These are phyloP conservation scores for Martes flavigula DNA, from an alignment of 2,797 vertebrate species.

Conservation along the genomic window DNA sequence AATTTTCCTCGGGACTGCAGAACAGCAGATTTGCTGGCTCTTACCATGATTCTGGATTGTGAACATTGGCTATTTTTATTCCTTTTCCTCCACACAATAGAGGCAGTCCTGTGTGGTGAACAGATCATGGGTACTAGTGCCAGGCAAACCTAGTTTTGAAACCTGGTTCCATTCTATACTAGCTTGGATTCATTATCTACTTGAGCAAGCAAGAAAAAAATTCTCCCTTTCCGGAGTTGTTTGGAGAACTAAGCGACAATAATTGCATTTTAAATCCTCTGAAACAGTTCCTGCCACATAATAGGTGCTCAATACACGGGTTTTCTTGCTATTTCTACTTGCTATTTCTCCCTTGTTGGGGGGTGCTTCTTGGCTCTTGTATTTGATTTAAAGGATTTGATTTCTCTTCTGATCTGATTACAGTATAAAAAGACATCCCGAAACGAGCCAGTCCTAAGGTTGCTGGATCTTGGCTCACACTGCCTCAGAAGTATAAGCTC, in stretches of 20 bases:
- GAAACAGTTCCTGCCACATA: neutral
- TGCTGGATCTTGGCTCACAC: neutral
- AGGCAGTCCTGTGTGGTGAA: neutral
- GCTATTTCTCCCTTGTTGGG: neutral
- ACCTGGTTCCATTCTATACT: neutral
- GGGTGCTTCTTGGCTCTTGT: neutral
- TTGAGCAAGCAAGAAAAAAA: neutral
- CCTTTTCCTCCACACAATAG: neutral
- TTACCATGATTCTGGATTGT: neutral
- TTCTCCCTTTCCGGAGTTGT: neutral
- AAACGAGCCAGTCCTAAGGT: neutral
- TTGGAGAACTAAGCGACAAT: neutral
- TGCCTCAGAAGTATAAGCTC: neutral
- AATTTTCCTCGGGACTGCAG: neutral
- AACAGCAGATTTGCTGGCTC: neutral
- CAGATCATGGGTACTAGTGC: neutral
- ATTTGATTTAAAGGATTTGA: neutral
- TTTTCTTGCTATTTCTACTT: neutral
- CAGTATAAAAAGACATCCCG: neutral
- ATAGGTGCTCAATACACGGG: neutral
- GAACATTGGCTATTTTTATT: neutral
- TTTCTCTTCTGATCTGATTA: constrained; percentile 22
- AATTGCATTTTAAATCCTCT: neutral
- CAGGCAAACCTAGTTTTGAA: neutral
- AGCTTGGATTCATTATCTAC: neutral